Percentiles rank a stretch among this genome's conserved stretches.
phyloP scores from a whole-genome alignment of 1,140 invertebrate species.

The Pseudobourletiella spinata region DNA sequence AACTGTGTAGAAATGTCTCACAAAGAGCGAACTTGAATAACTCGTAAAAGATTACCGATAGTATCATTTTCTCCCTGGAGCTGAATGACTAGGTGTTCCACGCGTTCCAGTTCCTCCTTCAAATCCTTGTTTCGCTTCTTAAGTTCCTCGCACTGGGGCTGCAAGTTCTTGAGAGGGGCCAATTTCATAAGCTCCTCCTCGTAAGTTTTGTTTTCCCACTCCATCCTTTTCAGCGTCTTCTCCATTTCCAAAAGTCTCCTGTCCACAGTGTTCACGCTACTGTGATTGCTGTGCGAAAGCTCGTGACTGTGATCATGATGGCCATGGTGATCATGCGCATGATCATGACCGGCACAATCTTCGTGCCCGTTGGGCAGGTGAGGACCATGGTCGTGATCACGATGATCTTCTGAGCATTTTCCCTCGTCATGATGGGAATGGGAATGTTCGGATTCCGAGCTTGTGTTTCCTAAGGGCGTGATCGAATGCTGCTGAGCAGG shows the following conservation, averaged over 20 bases:
- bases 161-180: neutral
- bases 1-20: neutral
- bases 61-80: constrained; percentile 35
- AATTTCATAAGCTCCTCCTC: constrained; percentile 27
- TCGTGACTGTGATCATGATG: constrained; percentile 13
- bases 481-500: neutral
- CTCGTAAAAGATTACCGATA: constrained; percentile 28
- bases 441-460: neutral
- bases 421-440: neutral
- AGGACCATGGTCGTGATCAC: no score
- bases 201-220: constrained; percentile 33
- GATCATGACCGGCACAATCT: neutral
- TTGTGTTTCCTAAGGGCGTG: neutral
- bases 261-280: constrained; percentile 5
- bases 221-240: constrained; percentile 27
- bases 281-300: constrained; percentile 8
- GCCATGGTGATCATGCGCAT: constrained; percentile 9
- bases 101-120: constrained; percentile 13
- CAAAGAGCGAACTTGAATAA: neutral
- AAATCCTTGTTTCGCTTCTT: constrained; percentile 7
- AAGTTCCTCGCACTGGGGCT: constrained; percentile 4
- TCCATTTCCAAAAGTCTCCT: constrained; percentile 16
- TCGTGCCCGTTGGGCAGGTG: constrained; percentile 2
- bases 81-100: constrained; percentile 34
- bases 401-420: no score